Evolutionary conservation across 2,888 invertebrate genomes (phyloP), one percentile per base, ranked within the genome.

Genomic region (Ochropacha duplaris): DNA sequence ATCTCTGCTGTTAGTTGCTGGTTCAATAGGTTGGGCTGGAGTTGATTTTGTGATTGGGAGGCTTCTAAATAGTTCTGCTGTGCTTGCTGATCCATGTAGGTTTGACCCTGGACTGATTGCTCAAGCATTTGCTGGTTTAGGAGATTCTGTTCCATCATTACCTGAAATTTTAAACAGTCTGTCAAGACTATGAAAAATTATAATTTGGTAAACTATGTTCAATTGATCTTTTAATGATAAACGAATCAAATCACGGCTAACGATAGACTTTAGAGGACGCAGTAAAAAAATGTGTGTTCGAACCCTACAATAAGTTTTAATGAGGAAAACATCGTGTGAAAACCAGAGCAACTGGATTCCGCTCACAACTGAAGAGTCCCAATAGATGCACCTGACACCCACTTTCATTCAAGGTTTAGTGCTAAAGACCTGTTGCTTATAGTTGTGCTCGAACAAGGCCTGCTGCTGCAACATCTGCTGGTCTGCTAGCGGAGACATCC

Each of bases 71-170:
- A 58, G 44, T 71, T 79, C 58, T 87, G 86, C 51, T 88, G 88
- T 0, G 64, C 69, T 52, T 89, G 91, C 55, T 90, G 88, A 26
- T 89, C 87, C 62, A 90, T 87, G 6, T 87, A 66, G 22, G 64
- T 72, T 65, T 89, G 89, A 4, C 85, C 83, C 62, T 88, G 88
- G 12, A 87, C 85, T 19, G 83, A 72, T 49, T 91, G 89, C 57
- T 91, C 90, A 61, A 90, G 74, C 78, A 92, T 88, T 58, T 88
- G 93, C 71, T 92, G 92, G 76, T 84, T 92, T 54, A 88, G 73
- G 72, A 92, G 83, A 78, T 88, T 91, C 79, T 93, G 92, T 73
- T 93, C 92, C 83, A 92, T 87, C 74, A 90, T 84, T 55, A 82
- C 88, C 81, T 91, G 81, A 36, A 65, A 62, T 31, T 34, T 54